Base-by-base conservation (phyloP, 2,888 invertebrate genomes). In the Tetheella fluctuosa region DNA sequence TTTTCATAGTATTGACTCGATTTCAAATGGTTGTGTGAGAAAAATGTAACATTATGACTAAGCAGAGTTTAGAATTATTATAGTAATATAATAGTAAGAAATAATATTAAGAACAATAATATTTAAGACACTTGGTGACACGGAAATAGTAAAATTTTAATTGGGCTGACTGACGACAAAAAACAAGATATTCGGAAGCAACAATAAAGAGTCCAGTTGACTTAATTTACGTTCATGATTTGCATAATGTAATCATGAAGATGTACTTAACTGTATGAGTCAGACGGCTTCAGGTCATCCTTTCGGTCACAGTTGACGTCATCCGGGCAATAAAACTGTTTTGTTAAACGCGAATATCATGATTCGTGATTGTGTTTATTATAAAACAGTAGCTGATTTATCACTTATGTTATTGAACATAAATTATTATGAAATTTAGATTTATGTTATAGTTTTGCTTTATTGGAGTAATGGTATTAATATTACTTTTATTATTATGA, bases 161-260 rank as follows among this genome's bases (percentile, higher is more conserved):
- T 10, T 48, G 20, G 20, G 20, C 48, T 1, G 4, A n/a, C n/a
- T 48, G 20, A 48, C 48, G 48, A 48, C 34, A 53, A 55, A 30
- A 34, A 34, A 55, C 12, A 55, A 23, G 12, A 55, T 20, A 55
- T 55, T 58, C 34, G 61, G 58, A 68, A 63, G 70, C 69, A 61
- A 70, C 75, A 70, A 67, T 67, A 71, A 72, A 69, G 57, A 56
- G 61, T 69, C 58, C 65, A 69, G 70, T 70, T 64, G 67, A 71
- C 64, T 73, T 65, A 70, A 61, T 82, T 83, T 72, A 82, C 58
- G 71, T 63, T 60, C 59, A 63, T 60, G 59, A 82, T 83, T 83
- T 80, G 72, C 81, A 81, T 83, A 73, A 65, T 67, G 63, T 69
- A 68, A 71, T 74, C 65, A 60, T 63, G 42, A 59, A 63, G 64